A percentile compares a stretch with the other conserved stretches of the same genome.
These are phyloP conservation scores for Cliona cf. orientalis DNA, from an alignment of 37 sponge, comb jelly and placozoan genomes.

Conservation along the genomic window DNA sequence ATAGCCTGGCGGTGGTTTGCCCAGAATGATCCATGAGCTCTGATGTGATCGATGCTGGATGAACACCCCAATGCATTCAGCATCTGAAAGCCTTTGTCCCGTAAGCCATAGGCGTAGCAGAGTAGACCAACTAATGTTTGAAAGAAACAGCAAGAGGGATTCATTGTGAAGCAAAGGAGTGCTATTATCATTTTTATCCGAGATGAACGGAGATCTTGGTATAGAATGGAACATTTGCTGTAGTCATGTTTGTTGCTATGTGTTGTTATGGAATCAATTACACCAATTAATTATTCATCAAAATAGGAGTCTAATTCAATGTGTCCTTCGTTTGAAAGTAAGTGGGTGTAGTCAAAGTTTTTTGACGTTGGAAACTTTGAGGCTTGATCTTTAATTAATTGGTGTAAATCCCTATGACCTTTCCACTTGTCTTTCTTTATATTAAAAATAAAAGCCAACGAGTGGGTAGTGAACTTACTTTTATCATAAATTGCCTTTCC, in stretches of 20 bases:
- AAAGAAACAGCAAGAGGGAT: neutral
- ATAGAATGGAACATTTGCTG: neutral
- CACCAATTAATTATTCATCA: neutral
- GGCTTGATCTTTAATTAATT: neutral
- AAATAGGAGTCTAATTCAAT: neutral
- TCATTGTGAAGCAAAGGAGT: conserved; percentile 7
- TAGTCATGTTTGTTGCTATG: neutral
- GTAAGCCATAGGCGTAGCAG: conserved; percentile 7
- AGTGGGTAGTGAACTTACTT: neutral
- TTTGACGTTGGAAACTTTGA: neutral
- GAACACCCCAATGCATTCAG: conserved; percentile 5
- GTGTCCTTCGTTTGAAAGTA: neutral
- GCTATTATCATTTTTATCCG: conserved; percentile 1
- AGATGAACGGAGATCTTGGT: neutral
- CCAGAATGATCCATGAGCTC: conserved; percentile 12
- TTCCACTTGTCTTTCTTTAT: neutral
- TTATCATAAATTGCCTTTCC: neutral
- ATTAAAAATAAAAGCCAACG: neutral
- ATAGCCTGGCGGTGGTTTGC: neutral
- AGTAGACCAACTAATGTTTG: conserved; percentile 17
- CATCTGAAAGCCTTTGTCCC: conserved; percentile 3
- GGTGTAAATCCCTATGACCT: neutral
- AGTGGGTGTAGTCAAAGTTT: neutral
- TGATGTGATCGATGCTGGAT: conserved; percentile 8
- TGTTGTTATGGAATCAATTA: neutral